These are phyloP conservation scores for Pardosa pseudoannulata DNA, from an alignment of 2,888 invertebrate species.

Conservation along the genomic window DNA sequence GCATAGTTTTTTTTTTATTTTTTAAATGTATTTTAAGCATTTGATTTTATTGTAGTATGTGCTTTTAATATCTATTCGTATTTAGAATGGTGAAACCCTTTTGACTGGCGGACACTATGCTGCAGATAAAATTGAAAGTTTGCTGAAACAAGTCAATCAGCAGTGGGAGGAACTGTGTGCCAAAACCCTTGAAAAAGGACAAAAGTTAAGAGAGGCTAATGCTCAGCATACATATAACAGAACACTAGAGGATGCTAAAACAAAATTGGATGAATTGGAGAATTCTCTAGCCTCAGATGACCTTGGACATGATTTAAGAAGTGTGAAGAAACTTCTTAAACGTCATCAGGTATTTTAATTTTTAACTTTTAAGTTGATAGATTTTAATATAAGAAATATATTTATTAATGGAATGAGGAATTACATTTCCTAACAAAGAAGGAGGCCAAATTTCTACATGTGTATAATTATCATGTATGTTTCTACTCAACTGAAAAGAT, in stretches of 20 bases:
- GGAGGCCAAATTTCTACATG: no score
- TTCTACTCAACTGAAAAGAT: no score
- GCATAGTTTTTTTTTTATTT: no score
- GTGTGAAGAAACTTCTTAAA: slow-evolving; percentile 92
- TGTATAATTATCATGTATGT: no score
- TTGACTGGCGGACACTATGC: slow-evolving; percentile 85
- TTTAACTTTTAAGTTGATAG: no score
- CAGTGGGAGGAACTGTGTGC: slow-evolving; percentile 87
- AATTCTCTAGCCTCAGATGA: slow-evolving; percentile 86
- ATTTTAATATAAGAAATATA: no score
- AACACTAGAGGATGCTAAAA: slow-evolving; percentile 91
- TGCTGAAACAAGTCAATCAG: slow-evolving; percentile 84
- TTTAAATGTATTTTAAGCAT: no score
- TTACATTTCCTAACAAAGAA: no score
- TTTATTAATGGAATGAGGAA: no score
- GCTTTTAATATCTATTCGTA: no score
- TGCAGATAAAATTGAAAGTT: slow-evolving; percentile 83
- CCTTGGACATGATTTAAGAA: slow-evolving; percentile 91
- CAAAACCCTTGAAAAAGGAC: slow-evolving; percentile 84
- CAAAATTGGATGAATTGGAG: slow-evolving; percentile 91
- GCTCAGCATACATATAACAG: slow-evolving; percentile 85
- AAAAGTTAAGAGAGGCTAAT: slow-evolving; percentile 90
- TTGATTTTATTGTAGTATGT: no score
- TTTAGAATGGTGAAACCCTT: slow-evolving; percentile 82
- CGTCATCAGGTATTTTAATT: slow-evolving; percentile 84